phyloP scores from a whole-genome alignment of 35 echinoderm and acorn worm genomes.

The Apostichopus japonicus region DNA sequence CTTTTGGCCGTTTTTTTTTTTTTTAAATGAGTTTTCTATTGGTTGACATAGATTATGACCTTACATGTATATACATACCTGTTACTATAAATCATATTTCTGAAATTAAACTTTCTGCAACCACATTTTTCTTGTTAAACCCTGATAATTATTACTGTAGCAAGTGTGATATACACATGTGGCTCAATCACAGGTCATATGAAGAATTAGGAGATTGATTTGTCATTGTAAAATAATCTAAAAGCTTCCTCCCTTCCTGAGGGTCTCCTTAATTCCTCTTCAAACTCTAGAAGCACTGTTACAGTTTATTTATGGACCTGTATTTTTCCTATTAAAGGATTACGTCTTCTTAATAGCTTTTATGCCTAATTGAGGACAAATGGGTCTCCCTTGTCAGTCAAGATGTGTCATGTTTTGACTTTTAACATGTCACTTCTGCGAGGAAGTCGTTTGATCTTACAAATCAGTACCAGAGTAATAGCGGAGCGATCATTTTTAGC shows the following conservation, averaged over 20 bases:
- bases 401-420: constrained; percentile 27
- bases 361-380: constrained; percentile 19
- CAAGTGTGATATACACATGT: no score
- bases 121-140: no score
- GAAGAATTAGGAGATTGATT: background rate
- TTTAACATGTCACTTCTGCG: constrained; percentile 21
- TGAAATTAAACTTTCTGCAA: no score
- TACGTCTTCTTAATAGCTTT: background rate
- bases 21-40: no score
- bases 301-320: constrained; percentile 1
- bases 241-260: background rate
- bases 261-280: background rate
- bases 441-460: constrained; percentile 49
- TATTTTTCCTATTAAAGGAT: constrained; percentile 1
- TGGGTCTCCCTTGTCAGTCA: background rate
- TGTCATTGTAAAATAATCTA: background rate
- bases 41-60: no score
- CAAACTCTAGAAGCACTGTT: background rate
- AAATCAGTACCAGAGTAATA: constrained; percentile 19
- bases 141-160: no score
- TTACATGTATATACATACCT: no score
- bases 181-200: background rate
- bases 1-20: no score
- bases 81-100: no score
- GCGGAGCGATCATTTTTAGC: background rate